A percentile compares a stretch with the other conserved stretches of the same genome.
These are phyloP conservation scores for Archocentrus centrarchus DNA, from an alignment of 2,113 vertebrate species.

Conservation along the genomic window DNA sequence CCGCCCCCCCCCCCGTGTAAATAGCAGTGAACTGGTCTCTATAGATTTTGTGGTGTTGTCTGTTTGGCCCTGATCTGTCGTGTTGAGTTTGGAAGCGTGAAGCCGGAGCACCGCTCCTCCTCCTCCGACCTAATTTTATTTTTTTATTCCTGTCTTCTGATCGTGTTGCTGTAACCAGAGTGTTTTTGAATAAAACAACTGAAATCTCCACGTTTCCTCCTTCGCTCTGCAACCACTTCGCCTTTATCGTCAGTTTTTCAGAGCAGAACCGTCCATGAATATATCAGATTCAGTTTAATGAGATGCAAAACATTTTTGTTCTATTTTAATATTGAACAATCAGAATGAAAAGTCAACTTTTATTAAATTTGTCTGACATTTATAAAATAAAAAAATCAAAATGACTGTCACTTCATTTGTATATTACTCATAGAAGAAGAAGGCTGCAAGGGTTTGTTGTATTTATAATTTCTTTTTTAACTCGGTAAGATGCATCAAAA, in stretches of 20 bases:
- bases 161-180: constrained; percentile 43
- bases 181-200: constrained; percentile 68
- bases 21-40: constrained; percentile 50
- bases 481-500: no score
- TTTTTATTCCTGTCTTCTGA: constrained; percentile 61
- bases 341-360: no score
- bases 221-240: not conserved
- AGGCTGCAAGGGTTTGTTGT: no score
- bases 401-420: no score
- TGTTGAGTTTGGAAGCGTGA: not conserved
- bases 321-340: no score
- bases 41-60: constrained; percentile 30
- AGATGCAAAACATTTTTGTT: no score
- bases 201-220: constrained; percentile 12
- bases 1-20: constrained; percentile 36
- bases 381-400: no score
- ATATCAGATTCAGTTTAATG: no score
- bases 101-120: not conserved
- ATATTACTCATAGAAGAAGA: no score
- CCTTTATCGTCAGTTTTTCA: not conserved
- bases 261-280: not conserved
- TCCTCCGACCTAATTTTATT: constrained; percentile 51
- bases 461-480: no score
- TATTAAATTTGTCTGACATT: no score
- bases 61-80: not conserved